A percentile compares a stretch with the other conserved stretches of the same genome.
These are phyloP conservation scores for Drosophila affinis DNA, from an alignment of 2,888 invertebrate genomes.

Conservation along the genomic window DNA sequence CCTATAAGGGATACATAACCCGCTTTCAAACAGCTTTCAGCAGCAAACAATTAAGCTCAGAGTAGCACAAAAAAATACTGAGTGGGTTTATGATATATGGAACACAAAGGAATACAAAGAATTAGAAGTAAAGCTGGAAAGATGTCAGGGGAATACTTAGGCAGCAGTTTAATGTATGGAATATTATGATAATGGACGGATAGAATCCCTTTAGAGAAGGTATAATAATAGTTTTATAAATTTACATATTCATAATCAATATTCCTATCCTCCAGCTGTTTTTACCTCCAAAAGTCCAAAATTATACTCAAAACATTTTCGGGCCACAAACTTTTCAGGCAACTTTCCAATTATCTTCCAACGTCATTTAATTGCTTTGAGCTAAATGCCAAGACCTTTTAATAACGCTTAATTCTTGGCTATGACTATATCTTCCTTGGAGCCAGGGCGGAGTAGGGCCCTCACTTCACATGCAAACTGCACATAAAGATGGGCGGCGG, in stretches of 20 bases:
- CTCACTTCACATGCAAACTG: conserved; percentile 70
- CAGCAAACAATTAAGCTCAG: conserved; percentile 28
- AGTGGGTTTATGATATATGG: conserved; percentile 25
- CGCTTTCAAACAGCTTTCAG: conserved; percentile 24
- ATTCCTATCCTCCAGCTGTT: neutral
- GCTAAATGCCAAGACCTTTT: conserved; percentile 38
- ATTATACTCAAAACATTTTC: neutral
- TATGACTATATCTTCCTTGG: conserved; percentile 33
- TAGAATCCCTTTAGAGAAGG: neutral
- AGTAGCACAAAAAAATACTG: conserved; percentile 26
- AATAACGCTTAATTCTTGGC: conserved; percentile 9
- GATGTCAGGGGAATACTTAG: neutral
- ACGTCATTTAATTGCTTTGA: conserved; percentile 21
- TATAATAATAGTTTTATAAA: no score
- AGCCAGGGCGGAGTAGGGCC: conserved; percentile 4
- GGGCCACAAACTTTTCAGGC: neutral
- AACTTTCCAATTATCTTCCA: conserved; percentile 21
- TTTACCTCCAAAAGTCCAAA: neutral
- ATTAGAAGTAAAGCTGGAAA: neutral
- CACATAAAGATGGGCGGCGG: conserved; percentile 58
- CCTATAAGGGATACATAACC: conserved; percentile 26
- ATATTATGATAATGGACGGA: neutral
- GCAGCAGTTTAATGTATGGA: neutral
- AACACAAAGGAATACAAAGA: conserved; percentile 11
- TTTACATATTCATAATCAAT: neutral